A percentile compares a stretch with the other conserved stretches of the same genome.
Conservation (phyloP, 2,888 invertebrate species). For the Pseudeuparius sepicola region DNA sequence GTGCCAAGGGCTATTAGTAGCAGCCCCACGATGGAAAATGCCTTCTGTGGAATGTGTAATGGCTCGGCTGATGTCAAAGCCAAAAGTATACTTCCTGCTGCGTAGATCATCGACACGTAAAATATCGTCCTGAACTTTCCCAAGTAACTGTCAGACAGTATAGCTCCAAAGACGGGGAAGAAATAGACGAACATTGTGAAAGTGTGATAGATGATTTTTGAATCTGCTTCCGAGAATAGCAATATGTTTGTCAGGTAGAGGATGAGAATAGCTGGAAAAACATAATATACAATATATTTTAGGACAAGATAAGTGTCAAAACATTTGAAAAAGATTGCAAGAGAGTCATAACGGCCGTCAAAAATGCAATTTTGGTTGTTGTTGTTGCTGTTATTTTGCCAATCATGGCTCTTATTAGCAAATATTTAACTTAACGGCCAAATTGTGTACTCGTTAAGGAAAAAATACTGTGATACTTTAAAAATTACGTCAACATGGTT, state of each 20-base stretch:
- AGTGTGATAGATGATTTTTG: slow-evolving; percentile 81
- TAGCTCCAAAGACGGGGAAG: slow-evolving; percentile 82
- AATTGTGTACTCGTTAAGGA: too few relatives aligned
- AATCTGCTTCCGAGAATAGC: slow-evolving; percentile 56
- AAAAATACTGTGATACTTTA: too few relatives aligned
- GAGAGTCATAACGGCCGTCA: neutral
- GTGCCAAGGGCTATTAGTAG: slow-evolving; percentile 78
- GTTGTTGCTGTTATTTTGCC: neutral
- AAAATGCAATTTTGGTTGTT: neutral
- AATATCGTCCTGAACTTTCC: slow-evolving; percentile 88
- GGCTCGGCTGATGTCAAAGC: slow-evolving; percentile 58
- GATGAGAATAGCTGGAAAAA: slow-evolving; percentile 75
- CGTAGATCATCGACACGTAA: slow-evolving; percentile 80
- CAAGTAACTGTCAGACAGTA: slow-evolving; percentile 84
- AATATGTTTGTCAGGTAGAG: slow-evolving; percentile 78
- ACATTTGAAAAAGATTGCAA: slow-evolving; percentile 1
- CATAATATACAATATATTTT: too few relatives aligned
- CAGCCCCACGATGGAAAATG: slow-evolving; percentile 48
- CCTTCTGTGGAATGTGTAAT: slow-evolving; percentile 45
- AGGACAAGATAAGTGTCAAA: too few relatives aligned
- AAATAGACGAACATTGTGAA: slow-evolving; percentile 87
- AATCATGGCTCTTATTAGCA: neutral
- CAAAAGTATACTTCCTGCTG: slow-evolving; percentile 69
- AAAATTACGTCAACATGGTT: too few relatives aligned
- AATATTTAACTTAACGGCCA: too few relatives aligned